Conservation (phyloP, 2,113 vertebrate genomes). For the Hirundichthys speculiger region DNA sequence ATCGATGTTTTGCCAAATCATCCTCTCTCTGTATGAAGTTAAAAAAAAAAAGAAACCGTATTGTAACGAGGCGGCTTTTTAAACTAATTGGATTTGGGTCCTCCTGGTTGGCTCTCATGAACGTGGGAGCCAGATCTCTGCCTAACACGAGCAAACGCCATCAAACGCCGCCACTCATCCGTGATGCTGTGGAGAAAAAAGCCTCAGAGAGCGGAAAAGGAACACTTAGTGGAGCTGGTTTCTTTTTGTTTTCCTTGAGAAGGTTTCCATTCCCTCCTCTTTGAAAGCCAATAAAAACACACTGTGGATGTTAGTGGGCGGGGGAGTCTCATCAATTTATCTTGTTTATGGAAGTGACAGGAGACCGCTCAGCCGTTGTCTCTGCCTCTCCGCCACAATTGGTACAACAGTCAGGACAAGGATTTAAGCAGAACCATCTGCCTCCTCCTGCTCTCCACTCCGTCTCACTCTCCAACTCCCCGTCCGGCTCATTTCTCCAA, state of each 20-base stretch:
- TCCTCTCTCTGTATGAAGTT: slow-evolving; percentile 25
- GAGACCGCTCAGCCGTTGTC: slow-evolving; percentile 68
- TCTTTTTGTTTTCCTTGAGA: slow-evolving; percentile 61
- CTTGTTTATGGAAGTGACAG: slow-evolving; percentile 73
- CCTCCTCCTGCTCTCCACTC: slow-evolving; percentile 45
- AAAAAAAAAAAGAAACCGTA: slow-evolving; percentile 43
- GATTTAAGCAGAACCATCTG: slow-evolving; percentile 73
- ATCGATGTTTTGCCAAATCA: slow-evolving; percentile 23
- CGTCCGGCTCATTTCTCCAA: slow-evolving; percentile 21
- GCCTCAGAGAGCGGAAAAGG: slow-evolving; percentile 50
- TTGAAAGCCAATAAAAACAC: slow-evolving; percentile 69
- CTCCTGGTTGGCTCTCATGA: slow-evolving; percentile 48
- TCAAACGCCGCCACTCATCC: slow-evolving; percentile 69
- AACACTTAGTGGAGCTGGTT: slow-evolving; percentile 61
- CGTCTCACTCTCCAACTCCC: slow-evolving; percentile 43
- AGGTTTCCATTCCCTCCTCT: slow-evolving; percentile 61
- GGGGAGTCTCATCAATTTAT: slow-evolving; percentile 69
- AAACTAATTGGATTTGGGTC: slow-evolving; percentile 61
- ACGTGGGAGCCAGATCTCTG: slow-evolving; percentile 26
- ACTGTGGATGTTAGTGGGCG: slow-evolving; percentile 65
- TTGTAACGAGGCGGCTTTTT: slow-evolving; percentile 47
- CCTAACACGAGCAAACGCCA: slow-evolving; percentile 66
- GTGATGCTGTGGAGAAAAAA: slow-evolving; percentile 47
- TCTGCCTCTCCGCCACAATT: slow-evolving; percentile 70
- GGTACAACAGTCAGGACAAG: slow-evolving; percentile 66